Evolutionary conservation across 2,888 invertebrate species (phyloP), one percentile per base, ranked within the genome.

Genomic region (Sicus ferrugineus): DNA sequence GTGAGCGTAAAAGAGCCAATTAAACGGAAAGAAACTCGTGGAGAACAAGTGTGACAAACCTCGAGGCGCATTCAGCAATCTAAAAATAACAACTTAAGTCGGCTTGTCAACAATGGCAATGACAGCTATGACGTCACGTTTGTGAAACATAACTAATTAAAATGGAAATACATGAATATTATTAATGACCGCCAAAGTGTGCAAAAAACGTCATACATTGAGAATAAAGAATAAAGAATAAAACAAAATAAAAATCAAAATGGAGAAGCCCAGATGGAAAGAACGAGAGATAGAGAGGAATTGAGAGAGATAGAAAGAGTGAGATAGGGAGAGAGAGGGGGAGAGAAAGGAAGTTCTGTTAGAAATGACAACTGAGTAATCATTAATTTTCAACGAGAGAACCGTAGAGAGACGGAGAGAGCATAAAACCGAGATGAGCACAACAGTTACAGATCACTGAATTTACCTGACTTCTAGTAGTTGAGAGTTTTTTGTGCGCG

Each of bases 161-260:
- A 38, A 16, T 38, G 28, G 30, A 14, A 23, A 30, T 3, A 42
- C 42, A 28, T 26, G 52, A 61, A 52, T 70, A 21, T 38, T 61
- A 28, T 59, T 34, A 70, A 66, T 50, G 34, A 54, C 34, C 26
- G 54, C n/a, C 46, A 61, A 64, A 23, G 34, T 52, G 26, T 38
- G 26, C 16, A 26, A 50, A 48, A 34, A 59, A 71, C 69, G 71
- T 69, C 70, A 69, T 66, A 66, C 67, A 46, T 71, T 19, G 52
- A 2, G 14, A 21, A 52, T n/a, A 3, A 3, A 50, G 1, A 50
- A 50, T 34, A 50, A 50, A 50, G 23, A 50, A n/a, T 1, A 6
- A 50, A 6, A 50, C 4, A 50, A 50, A n/a, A 31, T n/a, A 9
- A 59, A 58, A 59, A 59, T 34, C 54, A 28, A 62, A 42, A 52